These are phyloP conservation scores for Icerya purchasi DNA, from an alignment of 2,888 invertebrate genomes.

Conservation along the genomic window DNA sequence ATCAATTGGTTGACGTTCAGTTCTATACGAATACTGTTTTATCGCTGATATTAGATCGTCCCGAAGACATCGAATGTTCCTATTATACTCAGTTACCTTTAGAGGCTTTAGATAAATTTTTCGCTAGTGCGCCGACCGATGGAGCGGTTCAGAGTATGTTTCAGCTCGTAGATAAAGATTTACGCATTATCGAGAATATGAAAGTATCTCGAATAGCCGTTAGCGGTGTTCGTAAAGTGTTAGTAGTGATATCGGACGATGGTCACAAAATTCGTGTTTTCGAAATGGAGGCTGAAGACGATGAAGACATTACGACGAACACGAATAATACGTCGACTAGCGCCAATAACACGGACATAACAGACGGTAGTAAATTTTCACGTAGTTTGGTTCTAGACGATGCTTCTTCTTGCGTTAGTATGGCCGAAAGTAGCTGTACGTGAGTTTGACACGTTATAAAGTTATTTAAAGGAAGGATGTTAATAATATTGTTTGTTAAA, in stretches of 20 bases:
- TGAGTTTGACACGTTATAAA: no score
- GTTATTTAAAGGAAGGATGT: no score
- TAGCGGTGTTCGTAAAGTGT: slow-evolving; percentile 62
- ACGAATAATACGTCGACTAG: no score
- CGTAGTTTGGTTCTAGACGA: no score
- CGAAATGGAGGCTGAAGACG: slow-evolving; percentile 83
- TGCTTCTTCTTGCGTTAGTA: no score
- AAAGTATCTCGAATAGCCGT: slow-evolving; percentile 51
- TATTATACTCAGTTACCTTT: background rate
- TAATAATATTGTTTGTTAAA: no score
- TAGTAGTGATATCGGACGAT: slow-evolving; percentile 61
- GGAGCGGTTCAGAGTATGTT: background rate
- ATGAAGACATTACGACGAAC: no score
- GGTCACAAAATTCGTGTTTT: slow-evolving; percentile 60
- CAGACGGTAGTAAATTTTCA: no score
- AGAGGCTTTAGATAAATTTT: background rate
- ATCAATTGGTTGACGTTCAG: background rate
- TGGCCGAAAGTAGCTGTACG: no score
- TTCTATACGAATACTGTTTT: background rate
- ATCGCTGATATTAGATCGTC: background rate
- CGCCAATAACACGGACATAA: no score
- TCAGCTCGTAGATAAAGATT: background rate
- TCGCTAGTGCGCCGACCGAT: background rate
- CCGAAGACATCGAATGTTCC: background rate
- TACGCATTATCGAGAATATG: slow-evolving; percentile 41